Evolutionary conservation across 2,797 vertebrate species (phyloP).

Genomic region (Carcharodon carcharias): DNA sequence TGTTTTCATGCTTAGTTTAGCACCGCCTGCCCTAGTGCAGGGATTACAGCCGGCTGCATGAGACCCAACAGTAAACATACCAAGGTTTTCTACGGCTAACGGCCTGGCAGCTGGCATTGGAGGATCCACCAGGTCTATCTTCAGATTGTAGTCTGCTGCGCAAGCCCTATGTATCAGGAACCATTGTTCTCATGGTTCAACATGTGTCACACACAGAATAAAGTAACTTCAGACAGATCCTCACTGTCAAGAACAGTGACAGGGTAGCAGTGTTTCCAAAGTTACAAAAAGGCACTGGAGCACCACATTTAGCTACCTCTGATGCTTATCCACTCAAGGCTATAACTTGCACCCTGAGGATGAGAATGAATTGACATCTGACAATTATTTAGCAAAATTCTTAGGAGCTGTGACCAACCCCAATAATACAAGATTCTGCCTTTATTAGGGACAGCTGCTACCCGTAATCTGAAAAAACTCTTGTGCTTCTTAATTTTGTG

Average conservation of each 20-base stretch:
- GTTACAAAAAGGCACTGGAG: too few species aligned
- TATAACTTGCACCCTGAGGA: neutral
- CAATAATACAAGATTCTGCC: neutral
- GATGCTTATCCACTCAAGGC: neutral
- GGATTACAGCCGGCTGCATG: neutral
- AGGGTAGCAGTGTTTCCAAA: neutral
- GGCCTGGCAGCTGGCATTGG: neutral
- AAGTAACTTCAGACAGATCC: neutral
- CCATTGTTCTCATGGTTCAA: neutral
- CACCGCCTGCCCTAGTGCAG: neutral
- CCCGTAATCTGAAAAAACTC: neutral
- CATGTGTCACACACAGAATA: neutral
- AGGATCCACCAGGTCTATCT: neutral
- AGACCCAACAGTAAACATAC: neutral
- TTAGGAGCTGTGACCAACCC: neutral
- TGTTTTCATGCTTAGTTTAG: neutral
- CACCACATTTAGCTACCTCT: too few species aligned
- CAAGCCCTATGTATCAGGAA: neutral
- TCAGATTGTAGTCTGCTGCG: neutral
- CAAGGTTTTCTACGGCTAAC: neutral
- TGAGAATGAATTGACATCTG: neutral
- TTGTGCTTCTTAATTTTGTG: too few species aligned
- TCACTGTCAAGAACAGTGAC: neutral
- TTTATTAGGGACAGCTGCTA: too few species aligned
- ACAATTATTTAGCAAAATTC: neutral